These are phyloP conservation scores for Philopedon plagiatum DNA, from an alignment of 2,888 invertebrate genomes.

Conservation along the genomic window DNA sequence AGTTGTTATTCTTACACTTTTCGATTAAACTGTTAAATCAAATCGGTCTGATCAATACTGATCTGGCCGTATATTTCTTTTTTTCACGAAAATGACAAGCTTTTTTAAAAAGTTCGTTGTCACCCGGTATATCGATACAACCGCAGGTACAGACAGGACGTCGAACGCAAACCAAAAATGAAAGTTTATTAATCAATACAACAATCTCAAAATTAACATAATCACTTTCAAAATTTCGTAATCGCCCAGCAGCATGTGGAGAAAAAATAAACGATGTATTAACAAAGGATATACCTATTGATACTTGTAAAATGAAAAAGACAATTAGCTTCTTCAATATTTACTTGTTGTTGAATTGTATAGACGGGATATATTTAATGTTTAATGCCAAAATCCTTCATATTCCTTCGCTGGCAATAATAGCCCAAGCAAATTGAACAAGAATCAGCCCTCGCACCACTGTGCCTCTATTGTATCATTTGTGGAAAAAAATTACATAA, in stretches of 20 bases:
- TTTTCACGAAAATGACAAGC: too few species aligned
- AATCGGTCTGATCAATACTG: too few species aligned
- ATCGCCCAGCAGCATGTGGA: constrained; percentile 43
- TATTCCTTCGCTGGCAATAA: background rate
- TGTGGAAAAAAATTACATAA: too few species aligned
- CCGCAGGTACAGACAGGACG: constrained; percentile 37
- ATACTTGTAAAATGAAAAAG: constrained; percentile 20
- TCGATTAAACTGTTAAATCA: too few species aligned
- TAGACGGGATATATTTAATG: constrained; percentile 4
- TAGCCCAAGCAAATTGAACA: background rate
- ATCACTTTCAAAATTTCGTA: constrained; percentile 60
- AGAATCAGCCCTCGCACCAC: too few species aligned
- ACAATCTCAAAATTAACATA: constrained; percentile 57
- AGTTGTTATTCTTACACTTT: too few species aligned
- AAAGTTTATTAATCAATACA: constrained; percentile 59
- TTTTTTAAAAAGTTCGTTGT: too few species aligned
- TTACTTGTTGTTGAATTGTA: constrained; percentile 6
- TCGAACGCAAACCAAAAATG: constrained; percentile 53
- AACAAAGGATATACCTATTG: constrained; percentile 24
- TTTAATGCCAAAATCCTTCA: background rate
- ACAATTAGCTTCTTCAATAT: constrained; percentile 26
- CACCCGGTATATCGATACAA: constrained; percentile 22
- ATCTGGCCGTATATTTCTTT: too few species aligned
- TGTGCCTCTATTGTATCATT: too few species aligned
- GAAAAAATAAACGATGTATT: constrained; percentile 44